A percentile compares a stretch with the other conserved stretches of the same genome.
Conservation (phyloP, 1,140 invertebrate species). For the Lamellibrachia luymesi region DNA sequence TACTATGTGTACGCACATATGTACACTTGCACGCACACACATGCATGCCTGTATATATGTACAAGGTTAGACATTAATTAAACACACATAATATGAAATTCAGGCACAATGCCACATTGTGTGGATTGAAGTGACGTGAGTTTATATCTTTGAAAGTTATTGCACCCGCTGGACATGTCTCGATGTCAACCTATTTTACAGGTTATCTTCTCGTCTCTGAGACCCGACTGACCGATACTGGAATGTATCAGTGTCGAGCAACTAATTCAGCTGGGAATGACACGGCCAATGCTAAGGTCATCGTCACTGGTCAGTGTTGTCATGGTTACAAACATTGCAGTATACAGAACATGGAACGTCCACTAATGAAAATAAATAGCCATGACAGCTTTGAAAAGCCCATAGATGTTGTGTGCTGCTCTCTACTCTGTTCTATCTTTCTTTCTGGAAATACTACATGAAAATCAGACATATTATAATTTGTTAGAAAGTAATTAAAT, state of each 20-base stretch:
- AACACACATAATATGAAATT: no score
- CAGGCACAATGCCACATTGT: no score
- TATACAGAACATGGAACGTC: not conserved
- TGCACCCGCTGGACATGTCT: not conserved
- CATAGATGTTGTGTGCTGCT: not conserved
- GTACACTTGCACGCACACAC: no score
- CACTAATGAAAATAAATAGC: not conserved
- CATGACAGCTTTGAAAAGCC: not conserved
- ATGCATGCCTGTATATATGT: no score
- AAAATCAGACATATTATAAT: not conserved
- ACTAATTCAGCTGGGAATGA: constrained; percentile 52
- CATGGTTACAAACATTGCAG: not conserved
- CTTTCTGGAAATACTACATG: not conserved
- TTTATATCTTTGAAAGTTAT: no score
- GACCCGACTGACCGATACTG: constrained; percentile 44
- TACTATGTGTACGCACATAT: no score
- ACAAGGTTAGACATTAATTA: no score
- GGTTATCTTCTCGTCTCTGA: constrained; percentile 50
- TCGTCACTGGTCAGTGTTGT: constrained; percentile 40
- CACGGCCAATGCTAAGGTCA: constrained; percentile 48
- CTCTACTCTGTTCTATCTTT: not conserved
- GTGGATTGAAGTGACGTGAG: no score
- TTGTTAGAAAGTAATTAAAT: no score
- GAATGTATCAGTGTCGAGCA: constrained; percentile 50
- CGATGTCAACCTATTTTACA: constrained; percentile 17